Base-by-base conservation (phyloP, 2,113 vertebrate species). In the Syngnathus typhle region DNA sequence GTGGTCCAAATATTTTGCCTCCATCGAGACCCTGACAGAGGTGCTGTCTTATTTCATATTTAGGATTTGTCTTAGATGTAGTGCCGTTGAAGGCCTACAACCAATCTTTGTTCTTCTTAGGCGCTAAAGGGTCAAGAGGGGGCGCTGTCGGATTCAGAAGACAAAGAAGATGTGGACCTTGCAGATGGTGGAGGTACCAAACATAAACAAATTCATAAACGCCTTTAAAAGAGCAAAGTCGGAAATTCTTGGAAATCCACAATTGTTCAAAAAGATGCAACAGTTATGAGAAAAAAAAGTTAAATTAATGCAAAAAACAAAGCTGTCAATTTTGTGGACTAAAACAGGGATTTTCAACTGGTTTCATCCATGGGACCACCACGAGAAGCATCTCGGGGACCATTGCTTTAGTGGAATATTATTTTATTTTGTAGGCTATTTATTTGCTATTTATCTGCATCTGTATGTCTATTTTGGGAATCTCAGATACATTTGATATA, bases 1-100 rank as follows among this genome's bases (percentile, higher is more conserved):
- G 97, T 99, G 97, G 97, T 98, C 97, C 80, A 99, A 98, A 81
- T 98, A 98, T 76, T 98, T 98, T 0, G 93, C 93, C 64, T 99
- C 96, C 69, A 98, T 99, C 0, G 96, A 98, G 70, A 98, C 96
- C 0, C 88, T 98, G 84, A 95, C 93, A 80, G 96, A 98, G 91
- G 96, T 96, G 32, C 8, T 7, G 55, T 13, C 19, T 58, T 63
- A 13, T 13, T 49, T 49, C 18, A 7, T n/a, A 15, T 46, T 54
- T n/a, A 49, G 1, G 3, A 54, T 23, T 54, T 54, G 44, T 46
- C 1, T 16, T 4, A 16, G 13, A 15, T n/a, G 44, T 15, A 6
- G 44, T 46, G 13, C 13, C 3, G 16, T 16, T 47, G 15, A 13
- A 16, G 44, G 15, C 44, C 44, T 47, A 16, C 2, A 43, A 15